Conservation (phyloP, 2,888 invertebrate genomes). For the Actias luna region DNA sequence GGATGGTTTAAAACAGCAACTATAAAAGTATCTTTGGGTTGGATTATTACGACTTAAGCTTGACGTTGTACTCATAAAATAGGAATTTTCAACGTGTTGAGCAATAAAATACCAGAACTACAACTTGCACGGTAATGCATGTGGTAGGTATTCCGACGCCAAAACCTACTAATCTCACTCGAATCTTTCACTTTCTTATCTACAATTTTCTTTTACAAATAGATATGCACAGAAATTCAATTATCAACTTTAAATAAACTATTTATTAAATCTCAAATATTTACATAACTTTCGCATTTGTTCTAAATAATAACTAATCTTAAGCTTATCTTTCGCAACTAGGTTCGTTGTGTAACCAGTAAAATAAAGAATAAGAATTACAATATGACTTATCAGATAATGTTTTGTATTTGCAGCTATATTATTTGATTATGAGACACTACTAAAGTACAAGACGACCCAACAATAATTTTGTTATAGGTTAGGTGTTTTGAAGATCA, state of each 20-base stretch:
- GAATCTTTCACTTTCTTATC: neutral
- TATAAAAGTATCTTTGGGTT: constrained; percentile 27
- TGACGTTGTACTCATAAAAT: constrained; percentile 9
- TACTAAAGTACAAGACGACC: neutral
- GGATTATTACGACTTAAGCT: constrained; percentile 13
- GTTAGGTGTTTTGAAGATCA: neutral
- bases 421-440: neutral
- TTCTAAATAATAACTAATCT: constrained; percentile 4
- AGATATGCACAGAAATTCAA: neutral
- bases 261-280: neutral
- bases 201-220: neutral
- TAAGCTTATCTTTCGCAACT: neutral
- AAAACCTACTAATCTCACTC: neutral
- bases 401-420: neutral
- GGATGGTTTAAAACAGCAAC: constrained; percentile 14
- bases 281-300: neutral
- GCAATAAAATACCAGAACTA: neutral
- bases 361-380: neutral
- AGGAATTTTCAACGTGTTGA: neutral
- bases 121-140: neutral
- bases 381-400: neutral
- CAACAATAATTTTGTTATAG: neutral
- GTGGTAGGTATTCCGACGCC: neutral
- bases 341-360: neutral
- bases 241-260: neutral